Percentiles rank a stretch among this genome's conserved stretches.
phyloP scores from a whole-genome alignment of 2,797 vertebrate species.

The Chromis chromis region DNA sequence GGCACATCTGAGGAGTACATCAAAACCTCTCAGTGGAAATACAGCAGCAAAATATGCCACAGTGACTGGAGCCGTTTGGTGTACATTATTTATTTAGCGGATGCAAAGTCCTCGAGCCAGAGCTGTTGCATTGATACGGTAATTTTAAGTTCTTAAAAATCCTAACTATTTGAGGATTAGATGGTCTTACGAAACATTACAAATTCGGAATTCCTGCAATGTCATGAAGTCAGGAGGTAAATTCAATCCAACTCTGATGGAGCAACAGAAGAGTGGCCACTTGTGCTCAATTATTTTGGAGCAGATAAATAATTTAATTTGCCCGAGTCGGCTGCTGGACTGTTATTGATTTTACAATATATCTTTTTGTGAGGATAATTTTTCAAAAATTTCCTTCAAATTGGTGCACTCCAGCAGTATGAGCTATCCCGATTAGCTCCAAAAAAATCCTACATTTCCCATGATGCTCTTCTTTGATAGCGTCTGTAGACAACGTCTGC shows the following conservation, averaged over 20 bases:
- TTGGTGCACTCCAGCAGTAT: no score
- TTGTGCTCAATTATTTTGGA: not conserved
- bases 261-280: not conserved
- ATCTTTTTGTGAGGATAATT: not conserved
- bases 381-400: not conserved
- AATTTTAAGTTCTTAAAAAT: not conserved
- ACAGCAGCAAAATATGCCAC: conserved; percentile 17
- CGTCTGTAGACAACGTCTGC: not conserved
- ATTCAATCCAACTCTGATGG: not conserved
- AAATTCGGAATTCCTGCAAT: not conserved
- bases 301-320: not conserved
- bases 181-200: not conserved
- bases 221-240: not conserved
- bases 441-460: not conserved
- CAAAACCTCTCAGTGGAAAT: conserved; percentile 16
- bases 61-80: conserved; percentile 4
- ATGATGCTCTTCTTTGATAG: not conserved
- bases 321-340: not conserved
- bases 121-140: not conserved
- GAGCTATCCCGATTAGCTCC: not conserved
- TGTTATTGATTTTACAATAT: not conserved
- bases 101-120: no score
- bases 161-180: not conserved
- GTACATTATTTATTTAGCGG: not conserved
- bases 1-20: conserved; percentile 35